These are phyloP conservation scores for Ammospiza caudacuta DNA, from an alignment of 2,113 vertebrate genomes.

Conservation along the genomic window DNA sequence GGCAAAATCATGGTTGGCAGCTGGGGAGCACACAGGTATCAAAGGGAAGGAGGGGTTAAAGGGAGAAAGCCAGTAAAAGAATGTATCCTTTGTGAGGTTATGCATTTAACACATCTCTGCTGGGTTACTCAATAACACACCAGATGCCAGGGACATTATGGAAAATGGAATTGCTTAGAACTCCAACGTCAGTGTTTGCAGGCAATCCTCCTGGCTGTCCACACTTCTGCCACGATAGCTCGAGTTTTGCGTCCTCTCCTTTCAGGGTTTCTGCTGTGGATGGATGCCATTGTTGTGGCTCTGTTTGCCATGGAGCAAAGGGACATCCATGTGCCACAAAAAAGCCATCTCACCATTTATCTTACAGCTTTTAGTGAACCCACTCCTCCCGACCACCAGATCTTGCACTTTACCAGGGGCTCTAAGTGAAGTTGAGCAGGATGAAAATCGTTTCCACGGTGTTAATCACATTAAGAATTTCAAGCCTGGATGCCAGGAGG, in stretches of 20 bases:
- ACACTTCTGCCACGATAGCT: not conserved
- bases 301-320: not conserved
- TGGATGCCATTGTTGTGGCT: not conserved
- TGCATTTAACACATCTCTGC: constrained; percentile 4
- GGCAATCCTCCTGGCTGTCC: not conserved
- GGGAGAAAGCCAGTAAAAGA: not conserved
- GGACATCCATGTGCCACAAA: not conserved
- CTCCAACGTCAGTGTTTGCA: not conserved
- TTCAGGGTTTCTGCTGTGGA: not conserved
- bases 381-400: not conserved
- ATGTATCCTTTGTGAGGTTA: constrained; percentile 10
- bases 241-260: not conserved
- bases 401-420: not conserved
- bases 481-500: not conserved
- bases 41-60: not conserved
- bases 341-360: not conserved
- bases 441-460: not conserved
- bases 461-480: constrained; percentile 30
- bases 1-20: not conserved
- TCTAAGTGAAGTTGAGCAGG: not conserved
- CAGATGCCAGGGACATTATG: not conserved
- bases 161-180: not conserved
- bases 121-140: not conserved
- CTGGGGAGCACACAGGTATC: accelerated
- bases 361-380: not conserved